Evolutionary conservation across 2,888 invertebrate genomes (phyloP).

Genomic region (Zaprionus obscuricornis): DNA sequence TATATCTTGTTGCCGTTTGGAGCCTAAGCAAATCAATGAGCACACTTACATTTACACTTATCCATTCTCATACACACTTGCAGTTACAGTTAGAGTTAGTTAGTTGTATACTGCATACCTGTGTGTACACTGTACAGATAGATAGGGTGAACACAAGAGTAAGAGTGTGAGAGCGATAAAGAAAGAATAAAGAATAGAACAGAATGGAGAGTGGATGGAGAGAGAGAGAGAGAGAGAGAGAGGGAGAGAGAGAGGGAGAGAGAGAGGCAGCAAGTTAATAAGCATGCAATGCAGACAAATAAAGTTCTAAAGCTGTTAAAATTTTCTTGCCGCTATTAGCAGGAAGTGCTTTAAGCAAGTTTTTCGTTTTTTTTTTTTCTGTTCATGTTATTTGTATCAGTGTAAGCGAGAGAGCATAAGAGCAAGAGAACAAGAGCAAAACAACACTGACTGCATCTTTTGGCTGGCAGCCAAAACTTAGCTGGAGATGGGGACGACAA

Average conservation of each 20-base stretch:
- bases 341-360: slow-evolving; percentile 48
- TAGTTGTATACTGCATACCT: too few relatives aligned
- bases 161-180: too few relatives aligned
- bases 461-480: slow-evolving; percentile 56
- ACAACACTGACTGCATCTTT: slow-evolving; percentile 43
- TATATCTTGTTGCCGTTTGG: slow-evolving; percentile 13
- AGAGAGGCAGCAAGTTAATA: slow-evolving; percentile 27
- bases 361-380: slow-evolving; percentile 14
- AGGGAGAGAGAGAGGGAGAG: neutral
- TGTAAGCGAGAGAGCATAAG: slow-evolving; percentile 8
- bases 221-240: neutral
- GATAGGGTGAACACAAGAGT: too few relatives aligned
- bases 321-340: slow-evolving; percentile 28
- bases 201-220: neutral
- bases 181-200: slow-evolving; percentile 12
- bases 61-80: slow-evolving; percentile 25
- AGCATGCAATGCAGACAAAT: slow-evolving; percentile 47
- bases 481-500: slow-evolving; percentile 19
- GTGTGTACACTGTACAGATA: too few relatives aligned
- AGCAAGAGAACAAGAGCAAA: neutral
- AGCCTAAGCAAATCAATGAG: slow-evolving; percentile 68
- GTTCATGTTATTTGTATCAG: slow-evolving; percentile 6
- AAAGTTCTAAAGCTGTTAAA: slow-evolving; percentile 58
- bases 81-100: slow-evolving; percentile 56
- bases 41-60: slow-evolving; percentile 64